Evolutionary conservation across 2,113 vertebrate species (phyloP).

Genomic region (Orycteropus afer): DNA sequence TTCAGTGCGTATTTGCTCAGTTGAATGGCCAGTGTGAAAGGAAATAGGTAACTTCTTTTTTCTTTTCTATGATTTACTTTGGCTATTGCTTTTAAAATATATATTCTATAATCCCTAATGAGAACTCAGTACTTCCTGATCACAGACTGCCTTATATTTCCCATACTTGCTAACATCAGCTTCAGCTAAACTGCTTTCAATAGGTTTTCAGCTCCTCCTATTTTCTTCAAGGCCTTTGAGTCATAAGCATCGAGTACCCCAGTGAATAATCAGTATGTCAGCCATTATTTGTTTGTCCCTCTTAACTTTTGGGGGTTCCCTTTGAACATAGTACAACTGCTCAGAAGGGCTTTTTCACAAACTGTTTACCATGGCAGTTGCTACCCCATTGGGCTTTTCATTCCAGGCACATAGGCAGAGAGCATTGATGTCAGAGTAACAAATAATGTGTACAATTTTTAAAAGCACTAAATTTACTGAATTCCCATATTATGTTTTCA

Average conservation of each 20-base stretch:
- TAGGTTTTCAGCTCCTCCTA: slow-evolving; percentile 68
- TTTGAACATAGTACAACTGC: slow-evolving; percentile 45
- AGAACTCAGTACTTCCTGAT: slow-evolving; percentile 69
- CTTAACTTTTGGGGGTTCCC: slow-evolving; percentile 80
- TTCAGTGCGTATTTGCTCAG: not conserved
- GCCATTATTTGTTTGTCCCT: slow-evolving; percentile 72
- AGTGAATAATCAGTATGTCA: slow-evolving; percentile 65
- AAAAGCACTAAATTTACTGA: slow-evolving; percentile 65
- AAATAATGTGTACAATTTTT: slow-evolving; percentile 75
- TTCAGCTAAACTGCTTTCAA: slow-evolving; percentile 48
- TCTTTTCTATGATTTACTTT: not conserved
- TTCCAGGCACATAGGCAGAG: slow-evolving; percentile 67
- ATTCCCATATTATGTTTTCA: slow-evolving; percentile 77
- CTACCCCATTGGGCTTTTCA: slow-evolving; percentile 69
- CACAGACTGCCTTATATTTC: slow-evolving; percentile 68
- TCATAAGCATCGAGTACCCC: slow-evolving; percentile 33
- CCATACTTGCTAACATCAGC: slow-evolving; percentile 45
- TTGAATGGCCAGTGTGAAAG: not conserved
- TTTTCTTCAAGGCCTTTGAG: slow-evolving; percentile 77
- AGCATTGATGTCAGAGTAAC: slow-evolving; percentile 64
- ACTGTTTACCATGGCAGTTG: slow-evolving; percentile 63
- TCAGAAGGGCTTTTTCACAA: slow-evolving; percentile 73
- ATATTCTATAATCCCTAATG: slow-evolving; percentile 66
- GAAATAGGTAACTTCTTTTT: not conserved
- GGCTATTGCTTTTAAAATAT: slow-evolving; percentile 49